Base-by-base conservation (phyloP, 2,888 invertebrate species). In the Morpho helenor region DNA sequence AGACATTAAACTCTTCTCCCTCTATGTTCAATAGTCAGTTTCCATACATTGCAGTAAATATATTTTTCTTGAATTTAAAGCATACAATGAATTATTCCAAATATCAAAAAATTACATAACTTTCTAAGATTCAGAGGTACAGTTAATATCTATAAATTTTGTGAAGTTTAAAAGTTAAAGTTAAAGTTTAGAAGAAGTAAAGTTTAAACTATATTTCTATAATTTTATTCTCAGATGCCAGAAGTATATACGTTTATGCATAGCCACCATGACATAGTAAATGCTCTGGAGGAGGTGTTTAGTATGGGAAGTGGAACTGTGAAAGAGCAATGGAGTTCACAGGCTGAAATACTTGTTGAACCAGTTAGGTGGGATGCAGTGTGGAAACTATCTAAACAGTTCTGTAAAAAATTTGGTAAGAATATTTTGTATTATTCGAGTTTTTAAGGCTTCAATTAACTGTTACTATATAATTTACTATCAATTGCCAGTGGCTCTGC, bases 321-420 rank as follows among this genome's bases (percentile, higher is more conserved):
- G 2, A 75, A 78, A 0, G 89, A 90, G 57, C 89, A 89, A 61
- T 91, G 91, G 89, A 78, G 77, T 49, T 66, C 82, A 51, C 84
- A 88, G 45, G 89, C 91, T 0, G 94, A 94, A 69, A 69, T 93
- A 40, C 79, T 92, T 0, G 79, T 94, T 2, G 94, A 94, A 67
- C 93, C 93, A 0, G 91, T 91, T 0, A 94, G 94, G 0, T 94
- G 94, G 94, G 93, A 93, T 68, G 94, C 93, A 0, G 69, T 94
- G 7, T 94, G 94, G 94, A 94, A 94, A 76, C 89, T 94, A 7
- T 93, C 94, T 0, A 91, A 94, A 56, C 74, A 89, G 5, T 92
- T 91, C 44, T 94, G 94, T 70, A 93, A 93, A 69, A 90, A 91
- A 61, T 91, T 94, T 75, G 84, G 91, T 90, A 67, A 72, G 81